These are phyloP conservation scores for Plebejus argus DNA, from an alignment of 2,888 invertebrate genomes.

Conservation along the genomic window DNA sequence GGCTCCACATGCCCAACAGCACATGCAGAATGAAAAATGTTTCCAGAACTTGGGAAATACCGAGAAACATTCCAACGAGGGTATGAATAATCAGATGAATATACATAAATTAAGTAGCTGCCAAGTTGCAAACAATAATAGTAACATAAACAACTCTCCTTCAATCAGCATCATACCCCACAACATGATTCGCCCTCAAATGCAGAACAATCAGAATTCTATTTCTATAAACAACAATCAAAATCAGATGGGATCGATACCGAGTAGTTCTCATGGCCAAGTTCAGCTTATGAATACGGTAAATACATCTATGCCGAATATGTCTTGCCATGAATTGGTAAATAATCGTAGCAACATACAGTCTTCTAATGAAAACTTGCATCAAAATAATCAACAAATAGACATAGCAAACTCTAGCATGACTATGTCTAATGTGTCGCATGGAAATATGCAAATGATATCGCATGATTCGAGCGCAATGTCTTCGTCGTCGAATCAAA, in stretches of 20 bases:
- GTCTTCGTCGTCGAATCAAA: slow-evolving; percentile 62
- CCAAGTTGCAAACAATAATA: slow-evolving; percentile 66
- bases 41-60: slow-evolving; percentile 70
- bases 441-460: slow-evolving; percentile 68
- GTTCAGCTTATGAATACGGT: slow-evolving; percentile 68
- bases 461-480: slow-evolving; percentile 43
- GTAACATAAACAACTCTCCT: slow-evolving; percentile 60
- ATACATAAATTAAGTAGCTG: slow-evolving; percentile 72
- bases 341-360: slow-evolving; percentile 65
- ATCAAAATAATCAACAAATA: slow-evolving; percentile 62
- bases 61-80: slow-evolving; percentile 65
- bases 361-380: slow-evolving; percentile 59
- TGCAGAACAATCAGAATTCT: slow-evolving; percentile 66
- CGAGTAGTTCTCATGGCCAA: slow-evolving; percentile 64
- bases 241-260: slow-evolving; percentile 70
- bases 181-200: slow-evolving; percentile 63
- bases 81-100: slow-evolving; percentile 62
- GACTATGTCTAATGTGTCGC: slow-evolving; percentile 60
- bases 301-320: slow-evolving; percentile 68
- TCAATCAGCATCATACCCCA: slow-evolving; percentile 73
- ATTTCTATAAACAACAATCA: slow-evolving; percentile 62
- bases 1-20: slow-evolving; percentile 73
- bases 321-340: slow-evolving; percentile 68
- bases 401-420: slow-evolving; percentile 53
- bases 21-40: slow-evolving; percentile 68